Percentiles rank a stretch among this genome's conserved stretches.
Conservation (phyloP, 2,113 vertebrate genomes). For the Camelus dromedarius region DNA sequence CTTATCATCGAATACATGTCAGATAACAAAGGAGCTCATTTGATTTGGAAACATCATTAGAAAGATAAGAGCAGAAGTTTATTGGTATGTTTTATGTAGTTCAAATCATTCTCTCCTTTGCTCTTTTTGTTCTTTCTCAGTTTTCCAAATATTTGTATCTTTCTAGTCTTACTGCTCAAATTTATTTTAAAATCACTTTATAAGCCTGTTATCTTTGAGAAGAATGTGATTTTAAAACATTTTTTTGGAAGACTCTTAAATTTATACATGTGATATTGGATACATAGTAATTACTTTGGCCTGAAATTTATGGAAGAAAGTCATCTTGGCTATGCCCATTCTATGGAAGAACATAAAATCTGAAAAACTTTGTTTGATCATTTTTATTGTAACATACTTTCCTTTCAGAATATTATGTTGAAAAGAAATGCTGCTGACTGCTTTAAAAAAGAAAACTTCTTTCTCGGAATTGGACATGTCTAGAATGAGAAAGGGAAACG, state of each 20-base stretch:
- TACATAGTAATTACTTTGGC: neutral
- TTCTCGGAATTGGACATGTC: neutral
- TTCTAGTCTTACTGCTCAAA: neutral
- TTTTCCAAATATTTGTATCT: neutral
- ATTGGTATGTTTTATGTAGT: neutral
- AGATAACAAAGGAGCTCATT: neutral
- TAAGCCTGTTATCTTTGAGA: neutral
- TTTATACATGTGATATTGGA: neutral
- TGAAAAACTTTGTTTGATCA: neutral
- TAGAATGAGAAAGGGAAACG: neutral
- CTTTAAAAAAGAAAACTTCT: neutral
- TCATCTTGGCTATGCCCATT: neutral
- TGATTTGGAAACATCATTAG: neutral
- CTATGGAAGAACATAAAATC: neutral
- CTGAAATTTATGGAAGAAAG: neutral
- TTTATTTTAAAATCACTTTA: neutral
- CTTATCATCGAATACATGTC: neutral
- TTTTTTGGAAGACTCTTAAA: neutral
- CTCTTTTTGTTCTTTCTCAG: neutral
- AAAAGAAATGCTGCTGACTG: conserved; percentile 1
- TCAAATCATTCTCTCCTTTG: neutral
- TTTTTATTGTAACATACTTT: conserved; percentile 10
- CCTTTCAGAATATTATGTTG: neutral
- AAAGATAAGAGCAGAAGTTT: neutral
- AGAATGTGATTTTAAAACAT: neutral